These are phyloP conservation scores for Chunga burmeisteri DNA, from an alignment of 2,113 vertebrate genomes.

Conservation along the genomic window DNA sequence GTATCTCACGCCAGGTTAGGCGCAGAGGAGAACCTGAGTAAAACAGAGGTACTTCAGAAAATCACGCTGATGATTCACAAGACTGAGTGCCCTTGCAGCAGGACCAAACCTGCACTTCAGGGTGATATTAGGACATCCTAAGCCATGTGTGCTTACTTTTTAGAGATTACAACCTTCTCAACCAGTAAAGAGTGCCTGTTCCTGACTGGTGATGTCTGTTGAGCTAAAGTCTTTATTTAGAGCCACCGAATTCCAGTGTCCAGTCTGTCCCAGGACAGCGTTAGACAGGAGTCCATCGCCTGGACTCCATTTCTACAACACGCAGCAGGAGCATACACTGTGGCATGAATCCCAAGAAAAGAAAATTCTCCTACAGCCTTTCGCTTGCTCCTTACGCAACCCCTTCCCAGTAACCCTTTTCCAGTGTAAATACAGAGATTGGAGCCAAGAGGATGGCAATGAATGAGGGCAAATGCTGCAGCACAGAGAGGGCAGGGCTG, in stretches of 20 bases:
- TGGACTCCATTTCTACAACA: neutral
- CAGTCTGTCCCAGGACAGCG: neutral
- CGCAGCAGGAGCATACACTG: neutral
- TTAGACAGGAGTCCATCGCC: neutral
- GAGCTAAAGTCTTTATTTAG: neutral
- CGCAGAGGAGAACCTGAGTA: neutral
- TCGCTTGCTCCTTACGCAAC: neutral
- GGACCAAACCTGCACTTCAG: neutral
- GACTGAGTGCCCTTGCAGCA: neutral
- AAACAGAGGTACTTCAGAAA: neutral
- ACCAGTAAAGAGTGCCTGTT: neutral
- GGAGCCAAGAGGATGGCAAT: neutral
- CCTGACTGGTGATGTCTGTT: neutral
- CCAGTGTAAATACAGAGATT: rapidly evolving
- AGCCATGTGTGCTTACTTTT: neutral
- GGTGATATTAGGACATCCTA: neutral
- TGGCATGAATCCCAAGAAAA: neutral
- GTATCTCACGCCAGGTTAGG: neutral
- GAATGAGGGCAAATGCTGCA: too few species aligned
- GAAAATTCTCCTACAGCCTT: neutral
- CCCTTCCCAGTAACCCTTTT: neutral
- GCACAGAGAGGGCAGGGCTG: neutral
- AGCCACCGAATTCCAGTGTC: neutral
- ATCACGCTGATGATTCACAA: neutral
- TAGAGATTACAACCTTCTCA: neutral